phyloP scores from a whole-genome alignment of 2,797 vertebrate genomes.

The Anas capensis region DNA sequence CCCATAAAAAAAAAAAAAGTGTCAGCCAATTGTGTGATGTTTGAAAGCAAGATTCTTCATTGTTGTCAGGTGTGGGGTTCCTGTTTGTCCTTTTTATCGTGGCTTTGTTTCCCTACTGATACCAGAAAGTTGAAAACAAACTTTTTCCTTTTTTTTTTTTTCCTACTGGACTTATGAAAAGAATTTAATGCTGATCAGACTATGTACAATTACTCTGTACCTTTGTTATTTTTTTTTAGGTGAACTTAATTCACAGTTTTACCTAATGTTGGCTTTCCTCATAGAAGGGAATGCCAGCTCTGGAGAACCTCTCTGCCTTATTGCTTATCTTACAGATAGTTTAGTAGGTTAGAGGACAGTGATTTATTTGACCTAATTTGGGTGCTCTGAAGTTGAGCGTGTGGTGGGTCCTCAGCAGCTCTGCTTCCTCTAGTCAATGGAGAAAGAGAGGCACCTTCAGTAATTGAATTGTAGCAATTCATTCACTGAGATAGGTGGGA shows the following conservation, averaged over 20 bases:
- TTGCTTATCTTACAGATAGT: background rate
- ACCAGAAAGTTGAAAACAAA: conserved; percentile 66
- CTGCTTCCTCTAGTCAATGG: background rate
- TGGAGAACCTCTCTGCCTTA: background rate
- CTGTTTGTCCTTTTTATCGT: conserved; percentile 70
- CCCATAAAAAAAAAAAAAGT: conserved; percentile 53
- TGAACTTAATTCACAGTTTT: background rate
- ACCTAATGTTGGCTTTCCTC: background rate
- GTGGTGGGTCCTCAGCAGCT: background rate
- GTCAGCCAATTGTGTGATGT: conserved; percentile 69
- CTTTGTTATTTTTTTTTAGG: background rate
- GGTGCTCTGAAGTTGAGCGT: background rate
- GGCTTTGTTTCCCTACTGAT: conserved; percentile 71
- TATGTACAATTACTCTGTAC: background rate
- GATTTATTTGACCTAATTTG: background rate
- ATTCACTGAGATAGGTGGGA: background rate
- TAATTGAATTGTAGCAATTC: background rate
- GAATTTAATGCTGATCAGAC: background rate
- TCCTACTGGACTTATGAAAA: background rate
- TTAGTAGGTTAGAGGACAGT: background rate
- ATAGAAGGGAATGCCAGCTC: background rate
- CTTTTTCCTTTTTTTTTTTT: background rate
- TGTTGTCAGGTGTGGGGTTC: conserved; percentile 76
- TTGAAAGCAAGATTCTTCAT: conserved; percentile 70
- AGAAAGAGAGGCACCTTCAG: background rate